Evolutionary conservation across 2,888 invertebrate genomes (phyloP).

Genomic region (Onchidella celtica): DNA sequence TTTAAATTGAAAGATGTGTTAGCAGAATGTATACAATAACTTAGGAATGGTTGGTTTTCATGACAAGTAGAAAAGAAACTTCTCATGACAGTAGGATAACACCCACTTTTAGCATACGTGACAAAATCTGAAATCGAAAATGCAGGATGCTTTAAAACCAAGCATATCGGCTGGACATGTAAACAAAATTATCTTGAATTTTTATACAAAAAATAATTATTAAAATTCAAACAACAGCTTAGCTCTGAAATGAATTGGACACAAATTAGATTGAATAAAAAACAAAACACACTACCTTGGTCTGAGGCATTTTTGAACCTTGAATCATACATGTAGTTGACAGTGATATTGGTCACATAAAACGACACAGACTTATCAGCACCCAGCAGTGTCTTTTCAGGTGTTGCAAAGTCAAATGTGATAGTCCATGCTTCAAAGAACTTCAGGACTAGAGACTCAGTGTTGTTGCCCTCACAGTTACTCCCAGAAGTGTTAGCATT

Average conservation of each 20-base stretch:
- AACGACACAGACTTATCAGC: neutral
- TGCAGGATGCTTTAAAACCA: too few species aligned
- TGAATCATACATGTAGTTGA: conserved; percentile 44
- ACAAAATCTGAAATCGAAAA: too few species aligned
- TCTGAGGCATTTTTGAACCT: conserved; percentile 42
- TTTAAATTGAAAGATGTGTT: too few species aligned
- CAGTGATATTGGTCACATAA: conserved; percentile 41
- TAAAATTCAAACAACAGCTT: too few species aligned
- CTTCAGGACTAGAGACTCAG: conserved; percentile 14
- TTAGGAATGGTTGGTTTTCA: too few species aligned
- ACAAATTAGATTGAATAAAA: too few species aligned
- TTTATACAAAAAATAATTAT: neutral
- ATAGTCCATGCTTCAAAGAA: conserved; percentile 41
- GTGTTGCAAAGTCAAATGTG: conserved; percentile 16
- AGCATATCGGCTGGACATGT: neutral
- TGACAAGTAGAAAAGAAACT: neutral
- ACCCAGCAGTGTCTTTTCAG: neutral
- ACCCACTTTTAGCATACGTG: too few species aligned
- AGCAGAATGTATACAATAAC: too few species aligned
- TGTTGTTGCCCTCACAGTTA: neutral
- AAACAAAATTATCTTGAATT: neutral
- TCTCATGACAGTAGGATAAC: too few species aligned
- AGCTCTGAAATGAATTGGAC: too few species aligned
- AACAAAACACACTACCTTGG: conserved; percentile 25
- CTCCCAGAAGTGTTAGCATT: neutral